phyloP scores from a whole-genome alignment of 2,888 invertebrate genomes.

The Conomelus anceps region DNA sequence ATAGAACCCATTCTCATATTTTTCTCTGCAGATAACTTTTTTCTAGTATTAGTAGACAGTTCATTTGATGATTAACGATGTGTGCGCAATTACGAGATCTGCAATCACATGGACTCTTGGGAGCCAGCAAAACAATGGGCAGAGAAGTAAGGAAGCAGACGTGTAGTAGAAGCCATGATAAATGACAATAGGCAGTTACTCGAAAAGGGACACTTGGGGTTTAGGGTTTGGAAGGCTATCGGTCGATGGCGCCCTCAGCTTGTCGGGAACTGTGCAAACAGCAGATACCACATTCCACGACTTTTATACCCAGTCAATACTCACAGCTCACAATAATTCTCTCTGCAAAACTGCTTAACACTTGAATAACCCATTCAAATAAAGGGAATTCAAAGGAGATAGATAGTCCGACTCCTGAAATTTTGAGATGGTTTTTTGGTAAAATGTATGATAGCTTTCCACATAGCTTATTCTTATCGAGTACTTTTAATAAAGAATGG shows the following conservation, averaged over 20 bases:
- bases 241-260: background rate
- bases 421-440: too few relatives aligned
- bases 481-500: too few relatives aligned
- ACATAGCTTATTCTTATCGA: too few relatives aligned
- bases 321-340: background rate
- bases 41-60: background rate
- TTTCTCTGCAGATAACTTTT: too few relatives aligned
- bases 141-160: background rate
- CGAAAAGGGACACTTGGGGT: background rate
- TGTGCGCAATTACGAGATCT: background rate
- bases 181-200: background rate
- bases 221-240: background rate
- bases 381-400: too few relatives aligned
- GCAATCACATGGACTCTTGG: background rate
- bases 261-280: background rate
- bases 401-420: too few relatives aligned
- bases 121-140: background rate
- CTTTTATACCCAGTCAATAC: background rate
- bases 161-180: background rate
- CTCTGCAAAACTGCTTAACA: background rate
- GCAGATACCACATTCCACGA: background rate
- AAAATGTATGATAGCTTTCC: too few relatives aligned
- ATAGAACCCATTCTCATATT: too few relatives aligned
- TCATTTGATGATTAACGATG: background rate
- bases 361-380: background rate